A percentile compares a stretch with the other conserved stretches of the same genome.
These are phyloP conservation scores for Ecdyonurus torrentis DNA, from an alignment of 2,888 invertebrate genomes.

Conservation along the genomic window DNA sequence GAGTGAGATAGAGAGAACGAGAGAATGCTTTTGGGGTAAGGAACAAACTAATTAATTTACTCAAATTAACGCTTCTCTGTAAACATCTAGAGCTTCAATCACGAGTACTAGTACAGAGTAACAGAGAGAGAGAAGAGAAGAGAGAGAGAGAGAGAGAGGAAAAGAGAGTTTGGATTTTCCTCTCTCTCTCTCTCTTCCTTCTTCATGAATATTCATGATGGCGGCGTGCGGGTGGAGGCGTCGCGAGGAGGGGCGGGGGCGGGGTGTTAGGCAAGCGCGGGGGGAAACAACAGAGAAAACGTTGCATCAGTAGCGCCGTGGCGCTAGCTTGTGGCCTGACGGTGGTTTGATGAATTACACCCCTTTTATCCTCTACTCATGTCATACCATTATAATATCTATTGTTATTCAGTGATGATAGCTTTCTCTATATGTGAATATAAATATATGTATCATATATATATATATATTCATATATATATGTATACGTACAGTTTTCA, in stretches of 20 bases:
- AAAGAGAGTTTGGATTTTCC: background rate
- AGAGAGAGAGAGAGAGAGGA: background rate
- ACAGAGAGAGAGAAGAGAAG: background rate
- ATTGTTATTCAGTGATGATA: background rate
- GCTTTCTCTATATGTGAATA: no score
- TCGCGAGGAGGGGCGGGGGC: background rate
- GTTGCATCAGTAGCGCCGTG: background rate
- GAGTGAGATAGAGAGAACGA: background rate
- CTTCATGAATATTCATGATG: constrained; percentile 3
- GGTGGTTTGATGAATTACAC: background rate
- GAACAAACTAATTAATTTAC: background rate
- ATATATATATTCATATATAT: no score
- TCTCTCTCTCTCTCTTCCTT: background rate
- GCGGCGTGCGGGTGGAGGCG: background rate
- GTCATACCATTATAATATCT: background rate
- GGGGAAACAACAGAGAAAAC: background rate
- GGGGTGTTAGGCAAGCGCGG: background rate
- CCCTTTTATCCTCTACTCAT: background rate
- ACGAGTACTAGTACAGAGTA: background rate
- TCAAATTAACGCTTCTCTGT: background rate
- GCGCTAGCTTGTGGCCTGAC: background rate
- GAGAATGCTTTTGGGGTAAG: background rate
- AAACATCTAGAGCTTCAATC: background rate
- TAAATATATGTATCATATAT: no score
- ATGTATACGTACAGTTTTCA: no score